Percentiles rank a stretch among this genome's conserved stretches.
phyloP scores from a whole-genome alignment of 2,113 vertebrate genomes.

The Phyllostomus discolor region DNA sequence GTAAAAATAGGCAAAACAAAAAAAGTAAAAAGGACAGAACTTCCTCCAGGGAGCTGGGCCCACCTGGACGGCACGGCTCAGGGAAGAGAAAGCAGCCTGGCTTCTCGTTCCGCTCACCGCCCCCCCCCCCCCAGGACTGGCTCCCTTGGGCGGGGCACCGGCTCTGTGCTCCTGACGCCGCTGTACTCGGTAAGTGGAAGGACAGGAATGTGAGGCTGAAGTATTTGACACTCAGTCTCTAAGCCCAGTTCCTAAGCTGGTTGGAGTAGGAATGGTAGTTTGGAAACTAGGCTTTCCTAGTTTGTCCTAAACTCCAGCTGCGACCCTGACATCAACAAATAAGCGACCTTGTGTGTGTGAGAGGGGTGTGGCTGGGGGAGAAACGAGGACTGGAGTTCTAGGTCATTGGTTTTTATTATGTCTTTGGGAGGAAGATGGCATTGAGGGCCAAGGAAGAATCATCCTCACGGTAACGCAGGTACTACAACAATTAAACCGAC shows the following conservation, averaged over 20 bases:
- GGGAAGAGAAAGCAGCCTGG: background rate
- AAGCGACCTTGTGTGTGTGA: background rate
- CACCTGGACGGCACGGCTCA: background rate
- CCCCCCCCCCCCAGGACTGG: background rate
- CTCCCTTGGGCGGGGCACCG: background rate
- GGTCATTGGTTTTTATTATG: accelerated
- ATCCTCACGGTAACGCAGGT: accelerated
- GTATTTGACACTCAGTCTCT: accelerated
- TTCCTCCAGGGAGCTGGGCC: background rate
- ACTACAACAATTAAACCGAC: background rate
- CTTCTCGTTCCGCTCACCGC: accelerated
- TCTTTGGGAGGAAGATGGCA: background rate
- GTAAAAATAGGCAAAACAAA: background rate
- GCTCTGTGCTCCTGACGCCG: background rate
- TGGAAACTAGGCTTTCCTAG: no score
- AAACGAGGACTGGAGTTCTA: background rate
- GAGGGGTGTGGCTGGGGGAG: no score
- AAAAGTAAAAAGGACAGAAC: no score
- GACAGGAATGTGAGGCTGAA: background rate
- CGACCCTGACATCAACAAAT: background rate
- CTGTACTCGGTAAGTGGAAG: accelerated
- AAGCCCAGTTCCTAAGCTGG: background rate
- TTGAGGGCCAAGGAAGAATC: background rate
- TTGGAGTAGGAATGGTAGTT: no score
- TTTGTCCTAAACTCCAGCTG: accelerated